Percentiles rank a stretch among this genome's conserved stretches.
phyloP scores from a whole-genome alignment of 2,797 vertebrate species.

The Loris lydekkerianus region DNA sequence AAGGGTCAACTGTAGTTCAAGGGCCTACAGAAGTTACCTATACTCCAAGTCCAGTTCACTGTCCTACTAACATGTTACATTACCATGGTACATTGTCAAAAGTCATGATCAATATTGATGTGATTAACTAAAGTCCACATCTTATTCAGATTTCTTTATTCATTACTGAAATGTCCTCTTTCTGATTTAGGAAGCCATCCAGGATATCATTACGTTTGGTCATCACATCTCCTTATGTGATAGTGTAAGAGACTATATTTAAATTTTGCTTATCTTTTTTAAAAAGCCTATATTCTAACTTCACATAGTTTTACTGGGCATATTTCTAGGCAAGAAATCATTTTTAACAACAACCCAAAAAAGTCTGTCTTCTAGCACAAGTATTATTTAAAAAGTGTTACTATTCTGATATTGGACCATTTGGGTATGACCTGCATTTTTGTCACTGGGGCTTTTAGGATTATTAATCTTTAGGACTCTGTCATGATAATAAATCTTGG shows the following conservation, averaged over 20 bases:
- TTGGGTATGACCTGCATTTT: background rate
- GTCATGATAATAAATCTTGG: background rate
- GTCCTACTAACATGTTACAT: background rate
- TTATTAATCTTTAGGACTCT: background rate
- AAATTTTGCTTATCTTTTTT: background rate
- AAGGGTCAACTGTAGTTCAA: background rate
- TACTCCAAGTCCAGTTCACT: background rate
- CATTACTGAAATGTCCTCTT: conserved; percentile 3
- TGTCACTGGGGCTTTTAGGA: background rate
- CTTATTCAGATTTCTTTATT: conserved; percentile 10
- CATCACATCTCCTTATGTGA: background rate
- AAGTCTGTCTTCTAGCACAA: background rate
- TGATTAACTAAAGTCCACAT: background rate
- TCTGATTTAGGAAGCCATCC: background rate
- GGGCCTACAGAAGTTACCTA: background rate
- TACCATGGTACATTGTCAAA: background rate
- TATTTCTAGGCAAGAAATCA: conserved; percentile 13
- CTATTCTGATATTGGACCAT: background rate
- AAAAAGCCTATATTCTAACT: background rate
- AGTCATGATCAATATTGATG: background rate
- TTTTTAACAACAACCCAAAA: background rate
- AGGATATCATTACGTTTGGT: conserved; percentile 33
- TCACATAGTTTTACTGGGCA: background rate
- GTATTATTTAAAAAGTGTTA: background rate
- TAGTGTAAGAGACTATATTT: background rate